Conservation (phyloP, 2,797 vertebrate species). For the Rhynchotus rufescens region DNA sequence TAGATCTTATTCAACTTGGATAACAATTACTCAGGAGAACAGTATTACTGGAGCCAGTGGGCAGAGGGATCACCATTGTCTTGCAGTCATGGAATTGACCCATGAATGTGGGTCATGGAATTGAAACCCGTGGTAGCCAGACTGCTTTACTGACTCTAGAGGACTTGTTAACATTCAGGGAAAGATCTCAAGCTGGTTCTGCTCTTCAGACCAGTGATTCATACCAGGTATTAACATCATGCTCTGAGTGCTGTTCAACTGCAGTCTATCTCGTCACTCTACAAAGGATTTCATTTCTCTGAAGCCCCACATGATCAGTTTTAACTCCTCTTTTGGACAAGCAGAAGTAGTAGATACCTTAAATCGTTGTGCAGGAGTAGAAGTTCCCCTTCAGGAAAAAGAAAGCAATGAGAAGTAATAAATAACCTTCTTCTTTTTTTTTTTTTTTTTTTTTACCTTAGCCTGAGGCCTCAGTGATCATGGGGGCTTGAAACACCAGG, state of each 20-base stretch:
- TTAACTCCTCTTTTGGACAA: background rate
- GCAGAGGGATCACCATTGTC: background rate
- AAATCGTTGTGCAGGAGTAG: background rate
- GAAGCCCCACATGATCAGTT: background rate
- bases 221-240: background rate
- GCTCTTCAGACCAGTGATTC: slow-evolving; percentile 9
- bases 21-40: background rate
- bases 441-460: background rate
- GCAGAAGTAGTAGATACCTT: background rate
- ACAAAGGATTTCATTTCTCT: background rate
- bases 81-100: background rate
- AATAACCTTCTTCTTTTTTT: background rate
- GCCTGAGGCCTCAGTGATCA: background rate
- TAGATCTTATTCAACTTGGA: background rate
- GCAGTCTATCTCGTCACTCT: background rate
- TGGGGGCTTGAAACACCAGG: background rate
- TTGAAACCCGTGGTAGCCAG: background rate
- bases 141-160: background rate
- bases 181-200: slow-evolving; percentile 15
- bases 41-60: background rate
- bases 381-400: background rate
- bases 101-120: background rate
- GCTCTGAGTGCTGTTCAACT: background rate
- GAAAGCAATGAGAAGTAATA: background rate
- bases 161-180: background rate